phyloP scores from a whole-genome alignment of 1,140 invertebrate genomes.

The Pseudoatta argentina region DNA sequence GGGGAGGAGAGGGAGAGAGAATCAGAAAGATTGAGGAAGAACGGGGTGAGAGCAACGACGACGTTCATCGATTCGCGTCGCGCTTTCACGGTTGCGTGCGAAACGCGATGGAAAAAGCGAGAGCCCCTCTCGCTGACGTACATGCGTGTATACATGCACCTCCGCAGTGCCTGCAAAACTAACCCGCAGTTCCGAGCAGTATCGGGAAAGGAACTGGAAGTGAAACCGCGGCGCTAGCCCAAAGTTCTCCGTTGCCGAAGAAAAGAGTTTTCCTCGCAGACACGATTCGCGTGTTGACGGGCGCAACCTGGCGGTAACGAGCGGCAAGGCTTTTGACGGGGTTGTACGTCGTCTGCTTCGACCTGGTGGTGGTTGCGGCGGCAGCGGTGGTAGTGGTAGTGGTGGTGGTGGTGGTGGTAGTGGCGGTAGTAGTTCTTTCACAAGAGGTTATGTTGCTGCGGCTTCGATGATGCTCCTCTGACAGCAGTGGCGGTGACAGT shows the following conservation, averaged over 20 bases:
- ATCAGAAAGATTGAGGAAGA: neutral
- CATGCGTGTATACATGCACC: constrained; percentile 15
- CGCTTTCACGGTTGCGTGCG: constrained; percentile 66
- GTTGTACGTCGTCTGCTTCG: constrained; percentile 44
- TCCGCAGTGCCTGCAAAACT: neutral
- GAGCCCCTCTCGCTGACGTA: constrained; percentile 47
- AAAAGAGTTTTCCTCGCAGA: neutral
- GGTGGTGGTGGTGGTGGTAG: neutral
- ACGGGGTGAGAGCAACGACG: constrained; percentile 56
- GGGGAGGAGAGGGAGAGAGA: neutral
- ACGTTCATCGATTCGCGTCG: constrained; percentile 73
- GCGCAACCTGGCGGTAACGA: constrained; percentile 69
- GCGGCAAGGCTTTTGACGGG: constrained; percentile 17
- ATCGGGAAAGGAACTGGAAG: neutral
- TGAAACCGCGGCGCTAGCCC: neutral
- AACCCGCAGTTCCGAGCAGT: neutral
- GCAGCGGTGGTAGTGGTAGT: neutral
- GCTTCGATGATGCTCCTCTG: constrained; percentile 75
- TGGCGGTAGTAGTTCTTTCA: neutral
- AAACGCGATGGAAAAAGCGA: constrained; percentile 66
- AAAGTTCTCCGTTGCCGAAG: neutral
- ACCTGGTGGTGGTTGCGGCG: constrained; percentile 15
- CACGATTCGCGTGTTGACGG: constrained; percentile 25
- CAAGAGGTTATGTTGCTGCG: constrained; percentile 71
- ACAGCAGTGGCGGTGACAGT: constrained; percentile 65